Percentiles rank a stretch among this genome's conserved stretches.
phyloP scores from a whole-genome alignment of 2,888 invertebrate species.

The Patella ulyssiponensis region DNA sequence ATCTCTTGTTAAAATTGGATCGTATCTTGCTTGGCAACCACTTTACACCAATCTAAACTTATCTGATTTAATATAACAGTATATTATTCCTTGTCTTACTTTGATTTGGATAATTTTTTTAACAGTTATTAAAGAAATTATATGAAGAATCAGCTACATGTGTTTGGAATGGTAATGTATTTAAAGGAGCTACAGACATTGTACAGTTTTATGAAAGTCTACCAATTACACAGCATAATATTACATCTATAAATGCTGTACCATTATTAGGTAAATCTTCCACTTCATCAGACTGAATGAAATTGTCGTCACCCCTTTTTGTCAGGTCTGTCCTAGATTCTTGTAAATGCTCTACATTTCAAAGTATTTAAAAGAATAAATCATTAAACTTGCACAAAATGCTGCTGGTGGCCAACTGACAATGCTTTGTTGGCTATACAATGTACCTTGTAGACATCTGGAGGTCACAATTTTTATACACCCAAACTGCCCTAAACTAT shows the following conservation, averaged over 20 bases:
- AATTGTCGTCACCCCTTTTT: constrained; percentile 8
- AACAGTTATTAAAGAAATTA: constrained; percentile 78
- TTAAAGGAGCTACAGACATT: constrained; percentile 85
- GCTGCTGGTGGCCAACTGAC: too few species aligned
- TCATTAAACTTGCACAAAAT: too few species aligned
- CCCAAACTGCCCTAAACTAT: too few species aligned
- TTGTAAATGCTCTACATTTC: too few species aligned
- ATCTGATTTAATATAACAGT: background rate
- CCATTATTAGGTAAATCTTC: constrained; percentile 79
- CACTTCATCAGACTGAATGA: background rate
- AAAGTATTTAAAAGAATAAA: too few species aligned
- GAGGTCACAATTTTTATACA: too few species aligned
- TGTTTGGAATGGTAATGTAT: constrained; percentile 93
- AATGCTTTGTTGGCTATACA: too few species aligned
- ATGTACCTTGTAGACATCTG: too few species aligned
- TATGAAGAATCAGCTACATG: constrained; percentile 88
- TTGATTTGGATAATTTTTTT: too few species aligned
- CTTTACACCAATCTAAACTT: background rate
- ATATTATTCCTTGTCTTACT: constrained; percentile 37
- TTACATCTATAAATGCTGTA: constrained; percentile 89
- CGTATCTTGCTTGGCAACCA: background rate
- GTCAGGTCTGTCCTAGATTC: constrained; percentile 18
- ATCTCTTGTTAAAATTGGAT: background rate
- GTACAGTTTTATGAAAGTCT: constrained; percentile 88
- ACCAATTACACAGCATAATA: constrained; percentile 84